Evolutionary conservation across 2,888 invertebrate genomes (phyloP), one percentile per base, ranked within the genome.

Genomic region (Litoditis marina): DNA sequence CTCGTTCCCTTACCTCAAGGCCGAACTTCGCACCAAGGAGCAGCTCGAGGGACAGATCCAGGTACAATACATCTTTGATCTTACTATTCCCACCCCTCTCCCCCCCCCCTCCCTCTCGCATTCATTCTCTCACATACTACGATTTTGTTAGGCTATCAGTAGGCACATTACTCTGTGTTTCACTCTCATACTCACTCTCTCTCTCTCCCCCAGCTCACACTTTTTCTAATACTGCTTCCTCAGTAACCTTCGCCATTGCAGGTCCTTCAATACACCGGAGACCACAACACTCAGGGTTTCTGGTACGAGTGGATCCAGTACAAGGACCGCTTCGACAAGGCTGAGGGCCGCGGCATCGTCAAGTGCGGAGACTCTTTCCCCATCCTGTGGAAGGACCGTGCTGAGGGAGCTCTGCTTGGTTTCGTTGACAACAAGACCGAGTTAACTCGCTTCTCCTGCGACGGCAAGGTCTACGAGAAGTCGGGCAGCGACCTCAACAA

Each of bases 281-380:
- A 77, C 67, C 79, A 79, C 62, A 66, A 63, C 60, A 54, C 60
- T 19, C 78, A 74, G 51, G 77, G 76, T 39, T 78, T 69, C 68
- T 79, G 78, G 79, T 78, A 78, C 70, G 69, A 77, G 59, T 78
- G 78, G 78, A 76, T 79, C 70, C 68, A 74, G 66, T 79, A 79
- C 67, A 70, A 65, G 64, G 73, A 71, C 70, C 22, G 76, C 44
- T 42, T 69, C 53, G 11, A 74, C 70, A 39, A 69, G 60, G 27
- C 73, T 70, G 22, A 80, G 70, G 13, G 65, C 62, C 30, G 67
- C 42, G 2, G 80, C 47, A 53, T 79, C 8, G 63, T 79, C 7
- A 61, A 66, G 22, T 79, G 79, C 64, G 79, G 79, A 25, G 78
- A 79, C 64, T 77, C 77, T 19, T 69, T 78, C 69, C 79, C 78